Conservation (phyloP, 2,797 vertebrate species). For the Catamblyrhynchus diadema region DNA sequence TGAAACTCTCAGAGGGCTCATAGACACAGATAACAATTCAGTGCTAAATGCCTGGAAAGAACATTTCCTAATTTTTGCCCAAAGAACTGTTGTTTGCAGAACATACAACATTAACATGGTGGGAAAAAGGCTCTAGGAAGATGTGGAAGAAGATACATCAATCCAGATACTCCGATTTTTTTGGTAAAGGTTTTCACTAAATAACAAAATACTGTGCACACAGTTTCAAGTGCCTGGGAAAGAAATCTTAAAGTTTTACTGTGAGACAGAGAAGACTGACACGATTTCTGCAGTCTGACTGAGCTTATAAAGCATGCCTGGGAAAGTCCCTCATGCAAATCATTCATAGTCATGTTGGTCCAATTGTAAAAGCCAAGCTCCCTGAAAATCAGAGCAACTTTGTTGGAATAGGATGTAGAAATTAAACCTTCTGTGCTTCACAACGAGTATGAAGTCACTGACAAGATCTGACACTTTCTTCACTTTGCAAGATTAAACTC, state of each 20-base stretch:
- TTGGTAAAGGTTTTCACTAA: neutral
- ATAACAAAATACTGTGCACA: neutral
- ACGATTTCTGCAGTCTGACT: slow-evolving; percentile 19
- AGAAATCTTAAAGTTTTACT: neutral
- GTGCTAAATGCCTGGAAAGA: slow-evolving; percentile 61
- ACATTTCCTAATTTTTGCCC: slow-evolving; percentile 64
- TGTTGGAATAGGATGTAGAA: neutral
- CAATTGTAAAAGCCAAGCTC: slow-evolving; percentile 29
- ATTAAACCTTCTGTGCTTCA: slow-evolving; percentile 2
- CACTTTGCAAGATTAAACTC: neutral
- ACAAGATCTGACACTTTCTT: slow-evolving; percentile 5
- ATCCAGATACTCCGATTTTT: neutral
- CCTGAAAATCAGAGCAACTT: slow-evolving; percentile 19
- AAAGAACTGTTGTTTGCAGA: slow-evolving; percentile 33
- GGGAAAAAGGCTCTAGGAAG: neutral
- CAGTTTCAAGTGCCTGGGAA: slow-evolving; percentile 12
- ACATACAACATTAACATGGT: neutral
- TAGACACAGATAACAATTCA: slow-evolving; percentile 43
- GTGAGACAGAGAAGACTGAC: neutral
- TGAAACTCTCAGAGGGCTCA: slow-evolving; percentile 45
- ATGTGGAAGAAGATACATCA: neutral
- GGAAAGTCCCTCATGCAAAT: slow-evolving; percentile 69
- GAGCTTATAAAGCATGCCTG: slow-evolving; percentile 33
- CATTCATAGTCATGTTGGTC: neutral
- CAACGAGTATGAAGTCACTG: neutral